phyloP scores from a whole-genome alignment of 1,140 invertebrate species.

The Brachionus asplanchnoidis region DNA sequence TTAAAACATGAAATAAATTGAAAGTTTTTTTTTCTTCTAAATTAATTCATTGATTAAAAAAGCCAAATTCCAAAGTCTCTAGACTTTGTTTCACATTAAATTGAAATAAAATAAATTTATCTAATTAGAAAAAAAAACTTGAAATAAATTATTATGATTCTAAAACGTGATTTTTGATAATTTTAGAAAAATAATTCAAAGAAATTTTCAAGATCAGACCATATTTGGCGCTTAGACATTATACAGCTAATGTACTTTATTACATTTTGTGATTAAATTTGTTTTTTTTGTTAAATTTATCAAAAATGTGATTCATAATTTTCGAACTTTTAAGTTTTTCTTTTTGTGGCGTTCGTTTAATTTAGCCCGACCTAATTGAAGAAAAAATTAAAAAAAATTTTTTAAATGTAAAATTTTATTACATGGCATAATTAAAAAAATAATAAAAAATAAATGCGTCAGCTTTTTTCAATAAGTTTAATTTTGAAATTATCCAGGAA shows the following conservation, averaged over 20 bases:
- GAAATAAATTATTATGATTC: not conserved
- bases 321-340: not conserved
- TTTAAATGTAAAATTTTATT: not conserved
- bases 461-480: not conserved
- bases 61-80: not conserved
- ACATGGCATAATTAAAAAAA: too few species aligned
- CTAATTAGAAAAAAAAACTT: not conserved
- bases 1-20: not conserved
- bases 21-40: not conserved
- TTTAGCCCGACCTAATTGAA: not conserved
- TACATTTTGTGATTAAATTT: not conserved
- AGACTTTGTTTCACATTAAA: not conserved
- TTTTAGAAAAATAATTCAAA: not conserved
- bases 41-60: not conserved
- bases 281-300: not conserved
- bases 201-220: not conserved
- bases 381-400: not conserved
- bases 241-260: not conserved
- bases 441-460: too few species aligned
- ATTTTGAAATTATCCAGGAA: not conserved
- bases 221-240: not conserved
- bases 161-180: not conserved
- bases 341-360: not conserved
- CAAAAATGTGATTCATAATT: not conserved
- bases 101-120: not conserved